phyloP scores from a whole-genome alignment of 2,888 invertebrate species.

The Phortica magna region DNA sequence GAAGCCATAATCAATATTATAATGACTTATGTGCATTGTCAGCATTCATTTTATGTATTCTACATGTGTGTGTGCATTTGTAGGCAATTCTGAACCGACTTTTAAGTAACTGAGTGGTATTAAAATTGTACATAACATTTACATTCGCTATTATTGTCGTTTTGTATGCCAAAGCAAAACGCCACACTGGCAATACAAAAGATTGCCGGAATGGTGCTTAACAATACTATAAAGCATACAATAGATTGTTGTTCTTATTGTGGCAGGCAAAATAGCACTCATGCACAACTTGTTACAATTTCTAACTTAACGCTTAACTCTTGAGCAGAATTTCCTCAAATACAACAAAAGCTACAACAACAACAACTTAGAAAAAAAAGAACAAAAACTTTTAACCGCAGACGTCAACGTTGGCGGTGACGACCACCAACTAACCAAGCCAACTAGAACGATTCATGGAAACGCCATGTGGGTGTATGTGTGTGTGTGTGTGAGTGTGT shows the following conservation, averaged over 20 bases:
- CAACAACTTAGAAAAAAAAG: background rate
- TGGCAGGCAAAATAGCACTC: background rate
- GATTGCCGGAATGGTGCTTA: no score
- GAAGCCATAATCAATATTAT: no score
- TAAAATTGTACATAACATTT: background rate
- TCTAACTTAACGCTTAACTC: background rate
- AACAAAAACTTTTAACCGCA: slow-evolving; percentile 6
- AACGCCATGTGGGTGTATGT: no score
- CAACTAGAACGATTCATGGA: background rate
- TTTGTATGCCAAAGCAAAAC: background rate
- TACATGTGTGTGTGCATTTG: no score
- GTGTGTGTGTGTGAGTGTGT: no score
- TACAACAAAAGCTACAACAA: background rate
- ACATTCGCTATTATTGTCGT: slow-evolving; percentile 6
- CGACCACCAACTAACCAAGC: background rate
- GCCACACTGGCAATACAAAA: background rate
- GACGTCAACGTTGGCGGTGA: background rate
- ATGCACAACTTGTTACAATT: slow-evolving; percentile 19
- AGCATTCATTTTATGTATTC: no score
- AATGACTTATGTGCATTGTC: no score
- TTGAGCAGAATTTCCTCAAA: background rate
- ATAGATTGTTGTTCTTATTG: background rate
- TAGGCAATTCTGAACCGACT: no score
- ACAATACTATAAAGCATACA: background rate
- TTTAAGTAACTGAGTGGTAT: background rate